A percentile compares a stretch with the other conserved stretches of the same genome.
phyloP scores from a whole-genome alignment of 2,797 vertebrate genomes.

The Threskiornis aethiopicus region DNA sequence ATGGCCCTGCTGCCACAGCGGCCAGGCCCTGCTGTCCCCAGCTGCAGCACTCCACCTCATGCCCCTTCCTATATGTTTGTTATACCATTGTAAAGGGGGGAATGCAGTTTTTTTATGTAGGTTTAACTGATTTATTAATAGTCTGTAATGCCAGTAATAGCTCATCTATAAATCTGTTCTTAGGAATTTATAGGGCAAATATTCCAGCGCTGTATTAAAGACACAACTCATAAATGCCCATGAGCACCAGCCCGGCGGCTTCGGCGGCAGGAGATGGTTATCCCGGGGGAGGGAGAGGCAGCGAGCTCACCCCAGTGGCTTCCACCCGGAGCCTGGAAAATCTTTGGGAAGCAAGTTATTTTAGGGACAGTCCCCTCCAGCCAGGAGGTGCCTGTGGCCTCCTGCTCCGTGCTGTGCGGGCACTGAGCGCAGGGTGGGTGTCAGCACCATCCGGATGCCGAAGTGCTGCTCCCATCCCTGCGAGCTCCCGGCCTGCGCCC shows the following conservation, averaged over 20 bases:
- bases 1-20: rapidly evolving
- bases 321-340: not conserved
- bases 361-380: not conserved
- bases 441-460: not conserved
- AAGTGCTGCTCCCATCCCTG: not conserved
- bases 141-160: slow-evolving; percentile 58
- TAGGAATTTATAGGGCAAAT: slow-evolving; percentile 73
- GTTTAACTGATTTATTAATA: slow-evolving; percentile 69
- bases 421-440: not conserved
- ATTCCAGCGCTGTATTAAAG: slow-evolving; percentile 68
- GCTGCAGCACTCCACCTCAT: not conserved
- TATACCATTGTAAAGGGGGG: not conserved
- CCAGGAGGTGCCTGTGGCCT: not conserved
- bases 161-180: slow-evolving; percentile 64
- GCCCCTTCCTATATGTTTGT: not conserved
- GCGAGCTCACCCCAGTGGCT: not conserved
- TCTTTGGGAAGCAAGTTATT: not conserved
- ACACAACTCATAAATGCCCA: slow-evolving; percentile 65
- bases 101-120: not conserved
- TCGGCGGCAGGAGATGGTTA: not conserved
- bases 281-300: not conserved
- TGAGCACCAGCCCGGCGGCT: not conserved
- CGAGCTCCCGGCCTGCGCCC: rapidly evolving
- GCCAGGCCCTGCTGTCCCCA: not conserved
- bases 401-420: rapidly evolving